Evolutionary conservation across 2,113 vertebrate genomes (phyloP).

Genomic region (Damaliscus lunatus): DNA sequence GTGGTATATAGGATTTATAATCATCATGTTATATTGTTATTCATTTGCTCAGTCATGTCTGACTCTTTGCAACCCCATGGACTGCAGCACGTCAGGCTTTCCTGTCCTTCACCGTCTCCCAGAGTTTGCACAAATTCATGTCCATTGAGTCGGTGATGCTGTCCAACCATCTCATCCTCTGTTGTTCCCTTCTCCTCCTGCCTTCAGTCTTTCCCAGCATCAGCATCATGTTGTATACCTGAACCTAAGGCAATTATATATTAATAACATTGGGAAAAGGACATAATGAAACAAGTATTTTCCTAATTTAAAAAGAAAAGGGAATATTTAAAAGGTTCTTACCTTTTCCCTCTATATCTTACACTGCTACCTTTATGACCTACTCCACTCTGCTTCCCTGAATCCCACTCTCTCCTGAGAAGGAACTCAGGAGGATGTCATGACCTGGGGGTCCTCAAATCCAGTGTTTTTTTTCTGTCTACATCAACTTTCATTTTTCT

Average conservation of each 20-base stretch:
- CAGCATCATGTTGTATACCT: background rate
- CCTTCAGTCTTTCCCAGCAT: background rate
- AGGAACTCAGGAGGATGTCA: background rate
- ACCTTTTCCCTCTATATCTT: rapidly evolving
- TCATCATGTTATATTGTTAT: background rate
- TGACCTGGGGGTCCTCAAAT: background rate
- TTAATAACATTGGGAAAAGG: background rate
- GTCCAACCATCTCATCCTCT: background rate
- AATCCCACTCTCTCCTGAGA: background rate
- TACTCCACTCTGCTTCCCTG: rapidly evolving
- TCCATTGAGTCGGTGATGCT: background rate
- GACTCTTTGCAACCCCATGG: background rate
- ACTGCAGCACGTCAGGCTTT: background rate
- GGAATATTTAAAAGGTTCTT: background rate
- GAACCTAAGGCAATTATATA: background rate
- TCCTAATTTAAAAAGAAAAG: background rate
- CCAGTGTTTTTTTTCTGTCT: background rate
- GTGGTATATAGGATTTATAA: background rate
- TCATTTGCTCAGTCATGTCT: rapidly evolving
- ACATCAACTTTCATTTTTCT: background rate
- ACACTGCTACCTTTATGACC: rapidly evolving
- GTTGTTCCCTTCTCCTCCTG: background rate
- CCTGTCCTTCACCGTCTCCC: background rate
- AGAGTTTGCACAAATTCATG: background rate
- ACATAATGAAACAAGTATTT: background rate